These are phyloP conservation scores for Vulpes lagopus DNA, from an alignment of 2,113 vertebrate species.

Conservation along the genomic window DNA sequence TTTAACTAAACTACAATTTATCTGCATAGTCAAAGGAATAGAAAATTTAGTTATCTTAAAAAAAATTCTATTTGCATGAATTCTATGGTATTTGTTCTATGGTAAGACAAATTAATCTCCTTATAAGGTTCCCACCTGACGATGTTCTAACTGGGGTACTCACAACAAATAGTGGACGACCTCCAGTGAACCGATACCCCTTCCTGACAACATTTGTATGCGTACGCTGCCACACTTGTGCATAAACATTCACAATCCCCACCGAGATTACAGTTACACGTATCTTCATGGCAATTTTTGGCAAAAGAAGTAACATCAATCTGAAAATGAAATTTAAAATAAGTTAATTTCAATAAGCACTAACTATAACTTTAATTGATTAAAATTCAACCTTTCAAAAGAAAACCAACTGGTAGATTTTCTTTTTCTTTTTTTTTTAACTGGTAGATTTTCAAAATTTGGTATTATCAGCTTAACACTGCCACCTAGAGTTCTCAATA, in stretches of 20 bases:
- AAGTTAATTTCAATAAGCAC: constrained; percentile 40
- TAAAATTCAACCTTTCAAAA: constrained; percentile 7
- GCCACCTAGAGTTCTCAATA: constrained; percentile 16
- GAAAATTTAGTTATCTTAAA: neutral
- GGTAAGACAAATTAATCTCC: neutral
- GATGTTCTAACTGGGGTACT: constrained; percentile 75
- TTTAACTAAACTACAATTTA: neutral
- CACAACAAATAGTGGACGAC: constrained; percentile 94
- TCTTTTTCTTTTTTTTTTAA: neutral
- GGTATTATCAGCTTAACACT: neutral
- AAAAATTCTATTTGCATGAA: neutral
- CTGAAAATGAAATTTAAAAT: constrained; percentile 82
- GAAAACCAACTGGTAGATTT: constrained; percentile 24
- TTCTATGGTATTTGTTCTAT: neutral
- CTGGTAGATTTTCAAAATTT: neutral
- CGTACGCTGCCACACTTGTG: constrained; percentile 96
- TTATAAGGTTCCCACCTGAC: neutral
- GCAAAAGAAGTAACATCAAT: constrained; percentile 99
- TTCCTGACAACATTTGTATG: constrained; percentile 97
- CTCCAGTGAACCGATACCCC: constrained; percentile 94
- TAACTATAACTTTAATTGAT: constrained; percentile 49
- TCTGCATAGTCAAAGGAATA: neutral
- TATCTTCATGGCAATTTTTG: constrained; percentile 98
- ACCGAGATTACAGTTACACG: constrained; percentile 97
- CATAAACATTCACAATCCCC: constrained; percentile 99